These are phyloP conservation scores for Drosophila asahinai DNA, from an alignment of 1,140 invertebrate species.

Conservation along the genomic window DNA sequence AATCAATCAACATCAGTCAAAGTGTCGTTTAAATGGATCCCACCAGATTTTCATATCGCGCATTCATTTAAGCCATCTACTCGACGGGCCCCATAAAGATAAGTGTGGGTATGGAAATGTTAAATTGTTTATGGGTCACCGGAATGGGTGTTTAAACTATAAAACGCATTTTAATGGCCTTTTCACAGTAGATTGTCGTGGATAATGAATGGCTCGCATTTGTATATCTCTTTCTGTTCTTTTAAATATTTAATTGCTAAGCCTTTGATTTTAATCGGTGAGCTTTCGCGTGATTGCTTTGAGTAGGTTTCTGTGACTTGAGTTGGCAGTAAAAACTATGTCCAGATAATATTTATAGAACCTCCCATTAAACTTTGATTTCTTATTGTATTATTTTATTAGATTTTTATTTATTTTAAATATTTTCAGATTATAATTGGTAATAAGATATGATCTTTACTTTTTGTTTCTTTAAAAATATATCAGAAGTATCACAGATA, in stretches of 20 bases:
- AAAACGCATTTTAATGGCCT: conserved; percentile 36
- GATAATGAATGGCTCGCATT: conserved; percentile 29
- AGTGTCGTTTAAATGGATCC: conserved; percentile 34
- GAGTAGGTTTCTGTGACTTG: conserved; percentile 8
- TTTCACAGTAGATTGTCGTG: conserved; percentile 30
- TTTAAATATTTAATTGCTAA: conserved; percentile 19
- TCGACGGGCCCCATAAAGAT: conserved; percentile 15
- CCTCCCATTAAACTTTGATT: neutral
- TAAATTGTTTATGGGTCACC: conserved; percentile 39
- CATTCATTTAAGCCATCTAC: conserved; percentile 24
- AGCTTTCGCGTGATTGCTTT: conserved; percentile 10
- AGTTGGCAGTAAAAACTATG: neutral
- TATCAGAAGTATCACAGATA: neutral
- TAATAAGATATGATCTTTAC: no score
- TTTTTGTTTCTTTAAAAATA: neutral
- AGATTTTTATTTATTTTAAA: no score
- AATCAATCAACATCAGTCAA: conserved; percentile 47
- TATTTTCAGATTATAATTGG: no score
- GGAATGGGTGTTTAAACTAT: conserved; percentile 26
- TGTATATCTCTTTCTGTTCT: conserved; percentile 1
- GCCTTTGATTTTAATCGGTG: conserved; percentile 6
- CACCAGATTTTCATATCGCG: conserved; percentile 25
- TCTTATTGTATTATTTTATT: neutral
- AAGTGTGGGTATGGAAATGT: conserved; percentile 24
- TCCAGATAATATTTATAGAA: neutral